Evolutionary conservation across 2,888 invertebrate genomes (phyloP).

Genomic region (Andrena flavipes): DNA sequence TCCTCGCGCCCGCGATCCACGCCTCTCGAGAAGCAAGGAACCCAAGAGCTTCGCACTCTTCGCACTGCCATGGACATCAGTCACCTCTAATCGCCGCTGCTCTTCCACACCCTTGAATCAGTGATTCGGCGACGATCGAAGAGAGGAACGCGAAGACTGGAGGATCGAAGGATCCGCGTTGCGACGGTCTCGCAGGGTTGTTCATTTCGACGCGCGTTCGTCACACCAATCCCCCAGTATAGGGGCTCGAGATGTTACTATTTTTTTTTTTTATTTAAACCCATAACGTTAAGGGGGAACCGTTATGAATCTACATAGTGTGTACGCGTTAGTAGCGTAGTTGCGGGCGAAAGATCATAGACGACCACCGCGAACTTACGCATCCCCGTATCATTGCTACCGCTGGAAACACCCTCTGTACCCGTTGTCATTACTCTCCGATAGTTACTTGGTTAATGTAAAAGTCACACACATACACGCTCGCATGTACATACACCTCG

Average conservation of each 20-base stretch:
- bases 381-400: slow-evolving; percentile 25
- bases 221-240: not conserved
- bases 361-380: slow-evolving; percentile 29
- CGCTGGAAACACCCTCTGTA: slow-evolving; percentile 10
- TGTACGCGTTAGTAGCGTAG: slow-evolving; percentile 26
- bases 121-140: slow-evolving; percentile 25
- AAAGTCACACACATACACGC: slow-evolving; percentile 7
- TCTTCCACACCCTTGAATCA: slow-evolving; percentile 35
- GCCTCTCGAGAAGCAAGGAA: slow-evolving; percentile 44
- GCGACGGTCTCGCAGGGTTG: slow-evolving; percentile 25
- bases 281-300: slow-evolving; percentile 53
- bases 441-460: slow-evolving; percentile 32
- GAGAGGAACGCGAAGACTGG: slow-evolving; percentile 23
- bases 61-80: slow-evolving; percentile 67
- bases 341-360: slow-evolving; percentile 32
- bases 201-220: slow-evolving; percentile 25
- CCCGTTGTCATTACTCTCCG: slow-evolving; percentile 33
- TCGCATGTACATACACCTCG: not conserved
- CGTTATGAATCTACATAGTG: slow-evolving; percentile 44
- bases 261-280: slow-evolving; percentile 55
- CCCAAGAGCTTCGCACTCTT: slow-evolving; percentile 45
- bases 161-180: not conserved
- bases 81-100: slow-evolving; percentile 66
- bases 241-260: slow-evolving; percentile 57
- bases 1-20: slow-evolving; percentile 53